Conservation (phyloP, 2,113 vertebrate species). For the Oostethus manadensis region DNA sequence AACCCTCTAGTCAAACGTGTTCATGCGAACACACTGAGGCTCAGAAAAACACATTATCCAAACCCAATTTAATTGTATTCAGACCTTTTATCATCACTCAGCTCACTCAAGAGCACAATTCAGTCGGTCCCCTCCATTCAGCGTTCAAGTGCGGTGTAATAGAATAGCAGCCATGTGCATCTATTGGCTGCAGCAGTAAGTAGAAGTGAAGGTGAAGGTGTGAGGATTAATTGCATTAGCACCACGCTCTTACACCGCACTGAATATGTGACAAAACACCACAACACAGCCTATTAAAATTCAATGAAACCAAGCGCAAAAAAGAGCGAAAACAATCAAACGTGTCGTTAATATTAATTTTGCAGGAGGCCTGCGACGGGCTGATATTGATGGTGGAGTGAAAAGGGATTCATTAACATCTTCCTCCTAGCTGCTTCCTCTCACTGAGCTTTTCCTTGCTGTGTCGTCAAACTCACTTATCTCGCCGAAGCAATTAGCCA, state of each 20-base stretch:
- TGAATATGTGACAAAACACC: constrained; percentile 52
- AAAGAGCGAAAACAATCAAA: constrained; percentile 60
- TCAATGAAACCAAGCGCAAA: constrained; percentile 50
- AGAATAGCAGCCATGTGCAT: constrained; percentile 19
- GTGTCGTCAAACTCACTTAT: constrained; percentile 72
- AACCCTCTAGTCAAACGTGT: constrained; percentile 6
- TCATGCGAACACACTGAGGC: constrained; percentile 10
- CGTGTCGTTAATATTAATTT: constrained; percentile 68
- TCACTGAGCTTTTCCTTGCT: constrained; percentile 49
- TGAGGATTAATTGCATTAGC: constrained; percentile 61
- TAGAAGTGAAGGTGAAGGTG: constrained; percentile 37
- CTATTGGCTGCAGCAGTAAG: constrained; percentile 37
- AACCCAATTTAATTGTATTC: constrained; percentile 24
- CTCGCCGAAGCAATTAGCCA: constrained; percentile 76
- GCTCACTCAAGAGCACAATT: constrained; percentile 16
- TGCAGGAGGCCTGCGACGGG: constrained; percentile 48
- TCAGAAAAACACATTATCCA: constrained; percentile 24
- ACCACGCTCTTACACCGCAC: constrained; percentile 42
- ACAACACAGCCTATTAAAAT: constrained; percentile 48
- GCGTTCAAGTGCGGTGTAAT: constrained; percentile 16
- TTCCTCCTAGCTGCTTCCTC: constrained; percentile 40
- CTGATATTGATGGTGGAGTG: constrained; percentile 65
- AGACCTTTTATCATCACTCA: constrained; percentile 17
- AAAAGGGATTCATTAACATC: constrained; percentile 66
- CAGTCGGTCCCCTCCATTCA: constrained; percentile 18